These are phyloP conservation scores for Phoenicopterus ruber DNA, from an alignment of 2,113 vertebrate genomes.

Conservation along the genomic window DNA sequence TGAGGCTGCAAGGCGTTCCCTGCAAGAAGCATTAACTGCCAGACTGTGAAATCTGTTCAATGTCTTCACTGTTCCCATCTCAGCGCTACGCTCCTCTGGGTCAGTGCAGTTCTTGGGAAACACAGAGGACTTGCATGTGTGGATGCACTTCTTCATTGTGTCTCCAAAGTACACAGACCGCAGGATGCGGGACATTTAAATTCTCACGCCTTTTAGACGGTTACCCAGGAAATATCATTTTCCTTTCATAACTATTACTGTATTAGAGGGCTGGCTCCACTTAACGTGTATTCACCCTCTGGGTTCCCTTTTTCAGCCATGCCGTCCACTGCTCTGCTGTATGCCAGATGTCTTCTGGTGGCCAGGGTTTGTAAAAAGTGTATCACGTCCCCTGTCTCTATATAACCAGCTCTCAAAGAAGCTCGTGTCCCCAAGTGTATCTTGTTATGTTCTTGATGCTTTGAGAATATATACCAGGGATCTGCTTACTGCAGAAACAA, in stretches of 20 bases:
- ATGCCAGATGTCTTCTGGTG: neutral
- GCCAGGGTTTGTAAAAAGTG: neutral
- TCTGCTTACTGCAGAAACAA: neutral
- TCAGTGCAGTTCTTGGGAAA: neutral
- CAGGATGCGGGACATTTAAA: neutral
- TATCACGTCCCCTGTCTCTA: neutral
- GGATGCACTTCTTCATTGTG: neutral
- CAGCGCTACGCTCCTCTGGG: neutral
- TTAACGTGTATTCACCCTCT: neutral
- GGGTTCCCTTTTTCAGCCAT: neutral
- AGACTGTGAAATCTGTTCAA: neutral
- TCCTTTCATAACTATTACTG: neutral
- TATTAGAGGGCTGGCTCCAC: neutral
- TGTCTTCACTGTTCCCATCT: neutral
- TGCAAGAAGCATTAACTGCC: neutral
- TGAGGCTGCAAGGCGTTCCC: neutral
- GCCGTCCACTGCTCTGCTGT: neutral
- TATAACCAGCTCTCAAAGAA: neutral
- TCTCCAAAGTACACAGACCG: neutral
- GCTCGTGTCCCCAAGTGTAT: neutral
- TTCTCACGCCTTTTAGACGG: neutral
- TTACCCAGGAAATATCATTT: neutral
- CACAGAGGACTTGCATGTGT: neutral
- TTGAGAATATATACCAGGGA: neutral
- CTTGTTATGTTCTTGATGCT: neutral